These are phyloP conservation scores for Amazonetta brasiliensis DNA, from an alignment of 2,797 vertebrate species.

Conservation along the genomic window DNA sequence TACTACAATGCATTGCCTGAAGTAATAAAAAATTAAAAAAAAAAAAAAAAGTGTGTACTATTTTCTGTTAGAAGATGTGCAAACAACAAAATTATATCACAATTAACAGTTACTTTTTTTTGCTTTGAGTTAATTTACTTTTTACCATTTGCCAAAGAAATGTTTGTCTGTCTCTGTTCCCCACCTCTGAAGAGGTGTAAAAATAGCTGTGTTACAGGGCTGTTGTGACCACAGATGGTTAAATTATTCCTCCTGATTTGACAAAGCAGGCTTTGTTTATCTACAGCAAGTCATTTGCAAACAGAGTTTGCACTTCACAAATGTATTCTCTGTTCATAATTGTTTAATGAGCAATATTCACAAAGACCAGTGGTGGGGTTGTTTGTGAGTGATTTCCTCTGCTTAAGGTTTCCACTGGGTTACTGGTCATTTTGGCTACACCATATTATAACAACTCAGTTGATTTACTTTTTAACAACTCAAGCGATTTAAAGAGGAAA, in stretches of 20 bases:
- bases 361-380: not conserved
- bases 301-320: not conserved
- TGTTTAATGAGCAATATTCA: slow-evolving; percentile 26
- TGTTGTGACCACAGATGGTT: not conserved
- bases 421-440: not conserved
- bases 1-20: not conserved
- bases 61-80: not conserved
- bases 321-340: slow-evolving; percentile 27
- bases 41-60: not conserved
- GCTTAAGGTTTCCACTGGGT: not conserved
- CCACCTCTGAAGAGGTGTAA: not conserved
- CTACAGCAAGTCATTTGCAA: slow-evolving; percentile 1
- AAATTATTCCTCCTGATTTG: slow-evolving; percentile 9
- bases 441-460: not conserved
- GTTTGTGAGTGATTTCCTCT: not conserved
- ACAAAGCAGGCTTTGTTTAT: slow-evolving; percentile 36
- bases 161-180: not conserved
- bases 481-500: not conserved
- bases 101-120: not conserved
- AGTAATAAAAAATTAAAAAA: not conserved
- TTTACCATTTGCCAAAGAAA: not conserved
- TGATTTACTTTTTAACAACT: not conserved
- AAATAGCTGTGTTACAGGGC: not conserved
- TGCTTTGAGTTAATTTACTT: not conserved
- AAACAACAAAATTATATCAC: not conserved